Conservation (phyloP, 2,888 invertebrate genomes). For the Caenorhabditis imperialis region DNA sequence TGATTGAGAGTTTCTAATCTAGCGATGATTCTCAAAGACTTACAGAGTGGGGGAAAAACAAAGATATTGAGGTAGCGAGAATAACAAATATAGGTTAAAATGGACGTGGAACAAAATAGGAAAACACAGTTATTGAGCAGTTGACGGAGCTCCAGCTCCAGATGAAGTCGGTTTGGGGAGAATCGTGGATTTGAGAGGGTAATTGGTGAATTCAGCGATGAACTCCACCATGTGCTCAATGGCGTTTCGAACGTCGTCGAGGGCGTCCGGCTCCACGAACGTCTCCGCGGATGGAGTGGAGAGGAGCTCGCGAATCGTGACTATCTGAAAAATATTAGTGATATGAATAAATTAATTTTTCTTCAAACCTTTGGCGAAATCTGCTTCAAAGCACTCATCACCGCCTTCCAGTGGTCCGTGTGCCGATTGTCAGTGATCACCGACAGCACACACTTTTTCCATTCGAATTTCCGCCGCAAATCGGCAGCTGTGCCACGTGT, state of each 20-base stretch:
- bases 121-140: too few species aligned
- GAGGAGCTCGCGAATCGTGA: constrained; percentile 22
- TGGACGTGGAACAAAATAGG: too few species aligned
- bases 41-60: constrained; percentile 5
- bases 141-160: too few species aligned
- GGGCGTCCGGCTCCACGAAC: constrained; percentile 13
- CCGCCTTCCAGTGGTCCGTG: not conserved
- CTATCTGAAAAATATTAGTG: constrained; percentile 26
- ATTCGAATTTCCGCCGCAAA: constrained; percentile 5
- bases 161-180: not conserved
- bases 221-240: constrained; percentile 19
- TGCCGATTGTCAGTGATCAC: constrained; percentile 29
- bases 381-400: constrained; percentile 12
- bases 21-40: too few species aligned
- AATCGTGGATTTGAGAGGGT: constrained; percentile 24
- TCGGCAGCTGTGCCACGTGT: not conserved
- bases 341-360: too few species aligned
- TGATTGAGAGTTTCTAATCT: too few species aligned
- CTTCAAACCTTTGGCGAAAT: constrained; percentile 15
- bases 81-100: not conserved
- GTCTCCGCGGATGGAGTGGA: constrained; percentile 3
- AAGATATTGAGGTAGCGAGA: constrained; percentile 6
- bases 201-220: constrained; percentile 29
- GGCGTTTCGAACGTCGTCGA: constrained; percentile 5
- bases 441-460: constrained; percentile 22